Evolutionary conservation across 2,113 vertebrate genomes (phyloP).

Genomic region (Elephantulus edwardii): DNA sequence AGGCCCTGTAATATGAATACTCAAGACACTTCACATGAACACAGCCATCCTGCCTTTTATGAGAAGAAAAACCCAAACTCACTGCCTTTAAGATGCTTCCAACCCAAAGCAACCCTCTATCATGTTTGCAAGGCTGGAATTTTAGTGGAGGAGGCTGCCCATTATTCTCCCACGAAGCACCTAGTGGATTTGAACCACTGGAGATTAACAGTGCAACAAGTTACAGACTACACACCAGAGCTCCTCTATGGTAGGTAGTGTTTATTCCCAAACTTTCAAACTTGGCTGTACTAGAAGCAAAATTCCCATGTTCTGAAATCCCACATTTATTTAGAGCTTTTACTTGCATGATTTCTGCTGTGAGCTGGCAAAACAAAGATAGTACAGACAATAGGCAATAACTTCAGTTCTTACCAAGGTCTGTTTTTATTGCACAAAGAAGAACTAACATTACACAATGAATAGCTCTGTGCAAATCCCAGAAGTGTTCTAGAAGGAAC

Average conservation of each 20-base stretch:
- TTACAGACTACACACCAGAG: too few species aligned
- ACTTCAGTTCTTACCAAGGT: background rate
- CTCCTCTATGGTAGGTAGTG: background rate
- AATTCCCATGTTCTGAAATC: background rate
- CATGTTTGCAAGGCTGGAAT: too few species aligned
- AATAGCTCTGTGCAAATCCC: background rate
- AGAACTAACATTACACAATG: background rate
- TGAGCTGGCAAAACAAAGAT: background rate
- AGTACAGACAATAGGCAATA: background rate
- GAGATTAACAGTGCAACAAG: too few species aligned
- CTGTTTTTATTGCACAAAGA: background rate
- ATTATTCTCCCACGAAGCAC: too few species aligned
- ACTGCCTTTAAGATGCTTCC: too few species aligned
- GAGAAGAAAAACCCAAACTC: too few species aligned
- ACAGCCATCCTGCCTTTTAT: background rate
- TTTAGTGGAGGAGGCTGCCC: too few species aligned
- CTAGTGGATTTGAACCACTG: too few species aligned
- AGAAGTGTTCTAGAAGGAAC: background rate
- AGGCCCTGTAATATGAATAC: background rate
- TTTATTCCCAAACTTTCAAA: background rate
- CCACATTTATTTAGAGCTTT: background rate
- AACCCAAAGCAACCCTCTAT: too few species aligned
- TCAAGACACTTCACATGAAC: background rate
- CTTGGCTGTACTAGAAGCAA: background rate
- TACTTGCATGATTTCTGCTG: background rate